Conservation (phyloP, 2,888 invertebrate genomes). For the Chrysolina oricalcia region DNA sequence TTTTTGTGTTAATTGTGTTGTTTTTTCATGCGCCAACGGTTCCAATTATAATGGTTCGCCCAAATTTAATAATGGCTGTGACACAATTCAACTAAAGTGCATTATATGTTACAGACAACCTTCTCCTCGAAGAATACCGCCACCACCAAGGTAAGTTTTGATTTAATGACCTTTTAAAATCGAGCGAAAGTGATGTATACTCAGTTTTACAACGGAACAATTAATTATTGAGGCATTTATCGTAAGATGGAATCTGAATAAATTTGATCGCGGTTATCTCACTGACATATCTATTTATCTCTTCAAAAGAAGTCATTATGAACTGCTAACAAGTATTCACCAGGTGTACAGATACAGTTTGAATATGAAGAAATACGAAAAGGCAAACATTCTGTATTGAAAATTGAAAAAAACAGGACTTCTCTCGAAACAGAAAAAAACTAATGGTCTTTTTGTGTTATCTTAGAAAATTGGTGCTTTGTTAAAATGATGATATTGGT, state of each 20-base stretch:
- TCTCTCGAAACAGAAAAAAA: no score
- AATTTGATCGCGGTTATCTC: not conserved
- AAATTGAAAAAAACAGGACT: no score
- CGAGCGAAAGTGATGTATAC: not conserved
- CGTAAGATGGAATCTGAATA: not conserved
- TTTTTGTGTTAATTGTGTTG: not conserved
- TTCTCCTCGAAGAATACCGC: slow-evolving; percentile 53
- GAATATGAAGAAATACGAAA: no score
- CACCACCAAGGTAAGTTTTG: slow-evolving; percentile 56
- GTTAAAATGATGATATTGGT: no score
- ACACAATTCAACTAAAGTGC: slow-evolving; percentile 27
- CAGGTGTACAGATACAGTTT: no score
- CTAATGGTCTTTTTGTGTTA: no score
- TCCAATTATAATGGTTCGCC: slow-evolving; percentile 9
- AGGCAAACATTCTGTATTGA: no score
- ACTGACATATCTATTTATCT: not conserved
- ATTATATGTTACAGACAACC: slow-evolving; percentile 52
- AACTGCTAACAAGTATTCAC: no score
- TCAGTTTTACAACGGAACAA: not conserved
- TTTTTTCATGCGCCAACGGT: slow-evolving; percentile 11
- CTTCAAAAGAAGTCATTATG: not conserved
- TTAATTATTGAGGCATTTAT: not conserved
- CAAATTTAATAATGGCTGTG: slow-evolving; percentile 20
- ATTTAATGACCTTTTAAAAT: slow-evolving; percentile 9
- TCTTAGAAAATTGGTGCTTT: no score